Percentiles rank a stretch among this genome's conserved stretches.
phyloP scores from a whole-genome alignment of 2,888 invertebrate genomes.

The Limnephilus auricula region DNA sequence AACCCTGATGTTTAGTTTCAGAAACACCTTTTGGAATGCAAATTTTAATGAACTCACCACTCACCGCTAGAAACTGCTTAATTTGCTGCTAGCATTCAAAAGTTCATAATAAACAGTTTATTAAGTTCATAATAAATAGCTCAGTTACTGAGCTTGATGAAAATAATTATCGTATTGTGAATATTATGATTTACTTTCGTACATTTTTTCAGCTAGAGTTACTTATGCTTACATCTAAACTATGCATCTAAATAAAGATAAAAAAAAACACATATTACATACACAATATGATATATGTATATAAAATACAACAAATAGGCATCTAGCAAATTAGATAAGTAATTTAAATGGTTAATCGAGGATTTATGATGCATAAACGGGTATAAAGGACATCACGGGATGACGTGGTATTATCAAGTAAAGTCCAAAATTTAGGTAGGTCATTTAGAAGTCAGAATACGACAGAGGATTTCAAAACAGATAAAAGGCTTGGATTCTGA shows the following conservation, averaged over 20 bases:
- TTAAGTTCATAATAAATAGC: not conserved
- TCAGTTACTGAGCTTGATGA: not conserved
- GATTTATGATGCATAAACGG: not conserved
- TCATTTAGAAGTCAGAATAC: not conserved
- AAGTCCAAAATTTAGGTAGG: not conserved
- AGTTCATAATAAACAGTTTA: not conserved
- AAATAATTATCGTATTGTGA: not conserved
- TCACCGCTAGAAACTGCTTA: not conserved
- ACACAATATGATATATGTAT: too few species aligned
- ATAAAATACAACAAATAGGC: too few species aligned
- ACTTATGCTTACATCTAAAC: too few species aligned
- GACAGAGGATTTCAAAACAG: not conserved
- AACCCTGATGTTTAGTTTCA: not conserved
- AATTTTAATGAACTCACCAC: slow-evolving; percentile 2
- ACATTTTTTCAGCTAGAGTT: too few species aligned
- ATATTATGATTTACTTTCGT: not conserved
- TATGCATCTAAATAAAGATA: too few species aligned
- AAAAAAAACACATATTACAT: too few species aligned
- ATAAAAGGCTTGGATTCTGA: not conserved
- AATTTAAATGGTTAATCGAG: not conserved
- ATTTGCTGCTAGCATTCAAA: not conserved
- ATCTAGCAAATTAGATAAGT: not conserved
- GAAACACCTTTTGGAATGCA: not conserved
- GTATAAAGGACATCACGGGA: not conserved
- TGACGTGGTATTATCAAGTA: not conserved